Base-by-base conservation (phyloP, 2,888 invertebrate species). In the Autographa pulchrina region DNA sequence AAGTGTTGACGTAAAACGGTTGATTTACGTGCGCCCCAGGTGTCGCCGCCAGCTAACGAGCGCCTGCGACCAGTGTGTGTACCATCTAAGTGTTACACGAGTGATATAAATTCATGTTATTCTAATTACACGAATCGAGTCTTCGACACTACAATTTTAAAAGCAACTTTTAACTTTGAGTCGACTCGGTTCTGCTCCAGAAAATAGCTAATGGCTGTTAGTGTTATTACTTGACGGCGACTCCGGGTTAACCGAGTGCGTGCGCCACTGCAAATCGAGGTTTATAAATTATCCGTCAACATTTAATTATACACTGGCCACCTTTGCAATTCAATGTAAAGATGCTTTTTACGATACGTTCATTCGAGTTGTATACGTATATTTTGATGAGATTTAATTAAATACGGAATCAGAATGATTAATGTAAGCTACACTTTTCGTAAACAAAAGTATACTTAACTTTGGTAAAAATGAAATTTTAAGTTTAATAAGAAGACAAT, bases 201-300 rank as follows among this genome's bases (percentile, higher is more conserved):
- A 83, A 85, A 84, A 48, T 77, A 76, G 65, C 64, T 84, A 86
- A 86, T 83, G 70, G 72, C 71, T 74, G 75, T 70, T 73, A 74
- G 72, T 74, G 74, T 77, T 79, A 79, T 77, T 70, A 77, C 71
- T 67, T 68, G 74, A 60, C 71, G 76, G 69, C 65, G 48, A 70
- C 69, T 70, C 70, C 72, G 75, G 68, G 73, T 68, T 73, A 70
- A 58, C 70, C 59, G 65, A 83, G 80, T 83, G 85, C 84, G 81
- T 86, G 84, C 74, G 83, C 65, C 75, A 64, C 77, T 81, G 79
- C 78, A 79, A 87, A 82, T 85, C 78, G 80, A 86, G 77, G 67
- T 83, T 89, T 89, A 89, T 88, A 88, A 91, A 92, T 90, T 87
- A 90, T 87, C 85, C 85, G 84, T 88, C 88, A 88, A 85, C 85